Percentiles rank a stretch among this genome's conserved stretches.
Evolutionary conservation across 2,113 vertebrate species (phyloP).

Genomic region (Antigone vipio): DNA sequence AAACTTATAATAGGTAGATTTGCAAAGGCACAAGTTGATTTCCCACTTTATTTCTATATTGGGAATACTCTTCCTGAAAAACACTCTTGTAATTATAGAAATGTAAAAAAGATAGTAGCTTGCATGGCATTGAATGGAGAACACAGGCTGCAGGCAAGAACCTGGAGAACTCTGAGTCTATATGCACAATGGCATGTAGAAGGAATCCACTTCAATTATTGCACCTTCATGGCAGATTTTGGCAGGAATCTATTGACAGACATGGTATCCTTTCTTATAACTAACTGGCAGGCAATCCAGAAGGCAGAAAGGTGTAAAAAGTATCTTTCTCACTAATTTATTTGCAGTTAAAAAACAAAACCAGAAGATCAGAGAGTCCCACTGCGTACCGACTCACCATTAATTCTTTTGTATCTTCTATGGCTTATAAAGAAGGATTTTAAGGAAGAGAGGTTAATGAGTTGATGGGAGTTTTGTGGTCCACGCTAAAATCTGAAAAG

Average conservation of each 20-base stretch:
- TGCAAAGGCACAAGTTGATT: background rate
- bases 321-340: background rate
- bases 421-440: background rate
- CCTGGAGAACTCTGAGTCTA: background rate
- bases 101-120: background rate
- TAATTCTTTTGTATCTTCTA: background rate
- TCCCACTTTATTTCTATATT: background rate
- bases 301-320: background rate
- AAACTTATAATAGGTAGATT: background rate
- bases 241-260: background rate
- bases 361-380: background rate
- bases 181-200: background rate
- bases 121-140: background rate
- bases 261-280: background rate
- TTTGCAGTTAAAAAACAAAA: background rate
- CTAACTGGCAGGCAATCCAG: background rate
- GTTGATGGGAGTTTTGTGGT: background rate
- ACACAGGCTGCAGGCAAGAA: background rate
- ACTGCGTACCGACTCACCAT: background rate
- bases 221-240: background rate
- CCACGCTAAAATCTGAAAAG: background rate
- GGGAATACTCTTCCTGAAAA: background rate
- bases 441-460: background rate
- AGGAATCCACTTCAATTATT: background rate
- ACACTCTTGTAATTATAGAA: background rate